A percentile compares a stretch with the other conserved stretches of the same genome.
Evolutionary conservation across 2,888 invertebrate species (phyloP).

Genomic region (Hesperia comma): DNA sequence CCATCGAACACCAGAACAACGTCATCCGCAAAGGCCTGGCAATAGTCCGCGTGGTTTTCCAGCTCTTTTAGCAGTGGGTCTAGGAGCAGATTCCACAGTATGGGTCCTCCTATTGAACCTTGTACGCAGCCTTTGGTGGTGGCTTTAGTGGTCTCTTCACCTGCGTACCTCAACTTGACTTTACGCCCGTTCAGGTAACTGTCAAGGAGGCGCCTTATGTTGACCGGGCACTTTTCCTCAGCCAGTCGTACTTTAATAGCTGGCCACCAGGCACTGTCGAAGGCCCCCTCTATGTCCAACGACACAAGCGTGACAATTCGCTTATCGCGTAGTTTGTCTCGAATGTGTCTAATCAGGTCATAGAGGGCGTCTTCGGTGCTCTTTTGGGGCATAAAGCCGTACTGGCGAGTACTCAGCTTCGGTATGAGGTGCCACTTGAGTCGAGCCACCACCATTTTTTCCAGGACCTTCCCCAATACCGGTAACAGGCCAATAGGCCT

Average conservation of each 20-base stretch:
- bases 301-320: neutral
- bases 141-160: too few species aligned
- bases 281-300: neutral
- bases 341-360: neutral
- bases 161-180: too few species aligned
- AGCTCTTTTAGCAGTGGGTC: too few species aligned
- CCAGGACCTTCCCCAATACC: neutral
- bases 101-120: too few species aligned
- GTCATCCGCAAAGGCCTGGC: too few species aligned
- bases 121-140: too few species aligned
- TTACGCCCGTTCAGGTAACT: too few species aligned
- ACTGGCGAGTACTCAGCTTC: neutral
- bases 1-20: too few species aligned
- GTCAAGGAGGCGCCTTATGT: neutral
- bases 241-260: neutral
- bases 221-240: neutral
- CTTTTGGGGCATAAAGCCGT: constrained; percentile 1
- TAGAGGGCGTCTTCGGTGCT: neutral
- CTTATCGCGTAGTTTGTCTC: neutral
- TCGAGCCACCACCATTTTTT: neutral
- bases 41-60: too few species aligned
- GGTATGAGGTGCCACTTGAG: neutral
- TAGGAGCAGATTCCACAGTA: too few species aligned
- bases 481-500: neutral
- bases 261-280: neutral